Base-by-base conservation (phyloP, 2,888 invertebrate species). In the Chrysotoxum bicinctum region DNA sequence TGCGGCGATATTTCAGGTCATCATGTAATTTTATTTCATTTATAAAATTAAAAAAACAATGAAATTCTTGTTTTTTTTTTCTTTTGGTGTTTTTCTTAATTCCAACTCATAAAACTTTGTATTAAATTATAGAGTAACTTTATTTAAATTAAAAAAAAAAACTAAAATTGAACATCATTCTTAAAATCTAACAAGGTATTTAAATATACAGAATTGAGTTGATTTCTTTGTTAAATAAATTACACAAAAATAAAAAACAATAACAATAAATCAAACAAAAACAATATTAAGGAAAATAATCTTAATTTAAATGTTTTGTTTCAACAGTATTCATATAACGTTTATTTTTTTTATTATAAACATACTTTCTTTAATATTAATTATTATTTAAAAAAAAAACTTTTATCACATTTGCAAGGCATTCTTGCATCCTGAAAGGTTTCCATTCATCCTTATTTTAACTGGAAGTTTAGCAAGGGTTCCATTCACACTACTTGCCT, bases 351-450 rank as follows among this genome's bases (percentile, higher is more conserved):
- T 10, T 14, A 26, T 6, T 35, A 40, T 62, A 43, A 60, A 40
- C 7, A 40, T 43, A 21, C 12, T 9, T 23, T 40, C 0, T 60
- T n/a, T 48, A 50, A 23, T n/a, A 45, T 40, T 62, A 64, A 48
- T 75, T 45, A 69, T 69, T 76, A 35, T 66, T 19, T 30, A 6
- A 21, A 66, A 21, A 52, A 54, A 81, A 81, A 77, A 81, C 76
- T 40, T 81, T 40, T 86, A 86, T 86, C 86, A 86, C 86, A 86
- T 82, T 86, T 86, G 86, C 82, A 78, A 86, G 74, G 52, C 74
- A 70, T 45, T 69, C 21, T 82, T 82, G 82, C 86, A 78, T 86
- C 86, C 86, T 86, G 86, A 84, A 80, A 79, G 79, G 83, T 66
- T 74, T 69, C 37, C 69, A 50, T 58, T n/a, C n/a, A 43, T 52